Evolutionary conservation across 1,140 invertebrate genomes (phyloP).

Genomic region (Leptopilina clavipes): DNA sequence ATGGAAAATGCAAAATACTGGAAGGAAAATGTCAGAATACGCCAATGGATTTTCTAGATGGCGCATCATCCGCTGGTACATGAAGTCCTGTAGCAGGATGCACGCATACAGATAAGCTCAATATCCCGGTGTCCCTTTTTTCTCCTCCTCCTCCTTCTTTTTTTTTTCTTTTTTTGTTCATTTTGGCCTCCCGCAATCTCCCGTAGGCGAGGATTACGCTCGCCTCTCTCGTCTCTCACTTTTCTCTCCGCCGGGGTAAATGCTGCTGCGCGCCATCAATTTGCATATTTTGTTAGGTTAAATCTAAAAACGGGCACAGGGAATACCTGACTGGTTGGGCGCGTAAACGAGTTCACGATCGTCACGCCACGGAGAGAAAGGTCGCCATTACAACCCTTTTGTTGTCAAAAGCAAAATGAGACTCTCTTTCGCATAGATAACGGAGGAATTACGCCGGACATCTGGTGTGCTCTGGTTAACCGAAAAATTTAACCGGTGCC

Average conservation of each 20-base stretch:
- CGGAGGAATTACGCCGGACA: constrained; percentile 45
- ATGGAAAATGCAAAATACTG: too few relatives aligned
- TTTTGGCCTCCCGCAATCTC: constrained; percentile 69
- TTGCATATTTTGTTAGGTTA: constrained; percentile 71
- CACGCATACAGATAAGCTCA: constrained; percentile 46
- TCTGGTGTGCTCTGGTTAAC: constrained; percentile 33
- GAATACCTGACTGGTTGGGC: constrained; percentile 55
- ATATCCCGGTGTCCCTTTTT: constrained; percentile 45
- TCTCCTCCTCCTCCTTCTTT: too few relatives aligned
- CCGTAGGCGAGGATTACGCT: constrained; percentile 70
- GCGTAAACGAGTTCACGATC: constrained; percentile 56
- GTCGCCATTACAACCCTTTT: constrained; percentile 31
- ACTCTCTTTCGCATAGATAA: constrained; percentile 39
- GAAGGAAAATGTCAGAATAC: neutral
- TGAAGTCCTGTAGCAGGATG: constrained; percentile 29
- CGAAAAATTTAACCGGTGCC: constrained; percentile 37
- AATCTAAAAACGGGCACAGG: constrained; percentile 56
- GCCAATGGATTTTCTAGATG: constrained; percentile 30
- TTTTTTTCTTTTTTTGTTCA: constrained; percentile 60
- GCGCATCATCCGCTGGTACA: constrained; percentile 29
- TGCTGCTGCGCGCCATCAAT: constrained; percentile 59
- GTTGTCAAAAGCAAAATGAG: constrained; percentile 36
- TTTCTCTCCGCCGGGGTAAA: constrained; percentile 38
- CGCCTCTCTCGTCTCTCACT: constrained; percentile 44
- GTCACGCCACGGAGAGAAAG: constrained; percentile 54